Evolutionary conservation across 1,140 invertebrate genomes (phyloP).

Genomic region (Pseudomyrmex flavicornis): DNA sequence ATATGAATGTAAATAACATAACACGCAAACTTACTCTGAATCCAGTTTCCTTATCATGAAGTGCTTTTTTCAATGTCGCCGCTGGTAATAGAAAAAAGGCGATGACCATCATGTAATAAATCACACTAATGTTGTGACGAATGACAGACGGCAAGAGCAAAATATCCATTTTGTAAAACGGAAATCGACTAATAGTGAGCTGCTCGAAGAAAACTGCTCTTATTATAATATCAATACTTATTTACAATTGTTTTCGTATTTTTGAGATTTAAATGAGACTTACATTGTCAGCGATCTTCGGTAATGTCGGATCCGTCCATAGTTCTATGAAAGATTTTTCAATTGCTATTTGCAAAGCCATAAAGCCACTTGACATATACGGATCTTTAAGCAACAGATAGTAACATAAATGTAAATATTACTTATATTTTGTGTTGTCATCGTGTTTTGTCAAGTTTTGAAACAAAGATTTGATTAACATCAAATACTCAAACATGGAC

Average conservation of each 20-base stretch:
- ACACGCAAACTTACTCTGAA: slow-evolving; percentile 59
- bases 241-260: not conserved
- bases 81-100: slow-evolving; percentile 62
- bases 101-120: slow-evolving; percentile 68
- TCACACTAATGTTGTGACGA: slow-evolving; percentile 65
- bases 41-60: slow-evolving; percentile 69
- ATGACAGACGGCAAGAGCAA: slow-evolving; percentile 57
- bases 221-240: not conserved
- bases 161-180: slow-evolving; percentile 60
- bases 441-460: not conserved
- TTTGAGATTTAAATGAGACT: not conserved
- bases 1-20: not conserved
- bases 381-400: slow-evolving; percentile 57
- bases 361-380: slow-evolving; percentile 67
- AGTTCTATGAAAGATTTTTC: slow-evolving; percentile 65
- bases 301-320: slow-evolving; percentile 59
- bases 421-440: not conserved
- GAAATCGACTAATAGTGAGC: slow-evolving; percentile 60
- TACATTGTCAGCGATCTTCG: slow-evolving; percentile 49
- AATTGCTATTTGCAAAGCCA: slow-evolving; percentile 69
- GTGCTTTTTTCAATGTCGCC: slow-evolving; percentile 55
- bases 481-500: too few relatives aligned
- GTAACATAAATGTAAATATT: not conserved
- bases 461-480: too few relatives aligned
- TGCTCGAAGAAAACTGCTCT: not conserved